Percentiles rank a stretch among this genome's conserved stretches.
phyloP scores from a whole-genome alignment of 2,797 vertebrate species.

The Diplodus puntazzo region DNA sequence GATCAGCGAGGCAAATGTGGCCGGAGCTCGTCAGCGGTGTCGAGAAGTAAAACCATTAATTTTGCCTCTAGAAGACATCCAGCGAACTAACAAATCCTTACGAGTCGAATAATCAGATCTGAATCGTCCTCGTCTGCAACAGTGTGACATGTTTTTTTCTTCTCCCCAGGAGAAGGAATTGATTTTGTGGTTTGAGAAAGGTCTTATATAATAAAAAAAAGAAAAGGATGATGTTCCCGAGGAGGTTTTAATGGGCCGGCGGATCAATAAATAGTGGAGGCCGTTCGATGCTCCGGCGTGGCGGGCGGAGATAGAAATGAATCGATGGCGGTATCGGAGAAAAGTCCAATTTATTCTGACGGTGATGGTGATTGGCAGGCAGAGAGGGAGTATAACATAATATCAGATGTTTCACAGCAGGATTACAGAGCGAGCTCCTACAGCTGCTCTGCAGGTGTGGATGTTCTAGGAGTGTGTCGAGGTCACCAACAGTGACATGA shows the following conservation, averaged over 20 bases:
- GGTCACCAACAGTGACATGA: neutral
- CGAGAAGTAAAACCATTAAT: neutral
- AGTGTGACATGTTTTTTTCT: conserved; percentile 23
- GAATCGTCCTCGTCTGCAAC: conserved; percentile 16
- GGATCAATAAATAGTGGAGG: conserved; percentile 65
- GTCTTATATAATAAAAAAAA: conserved; percentile 12
- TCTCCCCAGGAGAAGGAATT: conserved; percentile 13
- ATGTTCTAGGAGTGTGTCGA: neutral
- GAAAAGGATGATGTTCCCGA: conserved; percentile 36
- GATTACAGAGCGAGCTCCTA: neutral
- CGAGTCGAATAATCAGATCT: conserved; percentile 8
- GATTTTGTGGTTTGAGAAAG: conserved; percentile 47
- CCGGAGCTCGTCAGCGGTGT: too few relatives aligned
- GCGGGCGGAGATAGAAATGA: conserved; percentile 48
- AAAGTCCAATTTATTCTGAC: conserved; percentile 57
- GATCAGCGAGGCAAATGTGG: neutral
- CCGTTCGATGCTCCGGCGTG: conserved; percentile 36
- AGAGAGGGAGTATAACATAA: conserved; percentile 3
- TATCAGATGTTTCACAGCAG: conserved; percentile 9
- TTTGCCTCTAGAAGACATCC: neutral
- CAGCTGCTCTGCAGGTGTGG: neutral
- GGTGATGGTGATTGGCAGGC: conserved; percentile 57
- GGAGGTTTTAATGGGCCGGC: conserved; percentile 52
- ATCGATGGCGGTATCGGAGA: conserved; percentile 62
- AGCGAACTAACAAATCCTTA: neutral